Percentiles rank a stretch among this genome's conserved stretches.
Evolutionary conservation across 2,113 vertebrate species (phyloP).

Genomic region (Aplodontia rufa): DNA sequence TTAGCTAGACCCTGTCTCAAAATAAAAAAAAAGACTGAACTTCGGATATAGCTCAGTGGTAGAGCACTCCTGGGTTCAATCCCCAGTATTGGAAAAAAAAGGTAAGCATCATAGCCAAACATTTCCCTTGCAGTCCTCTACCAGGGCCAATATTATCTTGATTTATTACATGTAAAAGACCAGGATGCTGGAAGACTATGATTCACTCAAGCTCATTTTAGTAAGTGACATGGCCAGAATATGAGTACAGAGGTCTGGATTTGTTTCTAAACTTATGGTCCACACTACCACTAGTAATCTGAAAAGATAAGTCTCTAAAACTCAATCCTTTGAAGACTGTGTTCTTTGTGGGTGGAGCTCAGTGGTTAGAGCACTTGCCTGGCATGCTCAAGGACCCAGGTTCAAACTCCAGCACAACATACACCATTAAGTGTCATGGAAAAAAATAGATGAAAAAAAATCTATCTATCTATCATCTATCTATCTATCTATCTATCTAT

Average conservation of each 20-base stretch:
- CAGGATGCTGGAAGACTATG: background rate
- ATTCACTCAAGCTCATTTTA: background rate
- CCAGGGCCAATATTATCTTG: background rate
- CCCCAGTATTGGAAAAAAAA: background rate
- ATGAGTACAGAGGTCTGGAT: background rate
- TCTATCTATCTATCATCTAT: no score
- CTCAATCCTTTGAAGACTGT: background rate
- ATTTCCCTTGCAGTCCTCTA: rapidly evolving
- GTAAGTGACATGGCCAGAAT: background rate
- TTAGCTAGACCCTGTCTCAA: background rate
- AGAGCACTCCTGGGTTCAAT: background rate
- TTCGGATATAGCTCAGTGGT: background rate
- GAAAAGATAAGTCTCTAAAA: background rate
- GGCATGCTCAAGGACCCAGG: no score
- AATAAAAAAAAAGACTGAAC: background rate
- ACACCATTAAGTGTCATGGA: no score
- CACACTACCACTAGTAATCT: background rate
- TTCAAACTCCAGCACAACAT: no score
- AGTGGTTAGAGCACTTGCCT: no score
- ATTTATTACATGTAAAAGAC: background rate
- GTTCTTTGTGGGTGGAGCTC: no score
- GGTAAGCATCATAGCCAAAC: background rate
- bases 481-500: no score
- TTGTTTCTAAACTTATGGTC: background rate
- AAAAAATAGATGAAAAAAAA: no score